These are phyloP conservation scores for Noctua janthe DNA, from an alignment of 2,888 invertebrate species.

Conservation along the genomic window DNA sequence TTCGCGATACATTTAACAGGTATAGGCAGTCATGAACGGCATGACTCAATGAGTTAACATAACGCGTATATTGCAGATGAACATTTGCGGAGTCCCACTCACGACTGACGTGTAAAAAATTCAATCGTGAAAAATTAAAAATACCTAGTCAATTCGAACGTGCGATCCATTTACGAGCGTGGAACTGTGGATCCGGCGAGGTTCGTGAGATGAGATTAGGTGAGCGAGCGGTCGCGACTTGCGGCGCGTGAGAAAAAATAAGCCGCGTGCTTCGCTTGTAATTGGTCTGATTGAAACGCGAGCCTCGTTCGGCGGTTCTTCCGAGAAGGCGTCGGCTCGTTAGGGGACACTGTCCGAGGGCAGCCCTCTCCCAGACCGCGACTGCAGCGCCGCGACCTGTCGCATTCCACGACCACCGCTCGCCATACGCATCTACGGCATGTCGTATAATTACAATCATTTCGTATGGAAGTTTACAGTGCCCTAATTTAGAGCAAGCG, in stretches of 20 bases:
- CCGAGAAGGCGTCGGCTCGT: slow-evolving; percentile 86
- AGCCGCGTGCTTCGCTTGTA: slow-evolving; percentile 84
- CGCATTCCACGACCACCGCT: slow-evolving; percentile 73
- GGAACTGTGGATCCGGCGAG: slow-evolving; percentile 50
- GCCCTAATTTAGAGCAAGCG: slow-evolving; percentile 49
- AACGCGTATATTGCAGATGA: slow-evolving; percentile 59
- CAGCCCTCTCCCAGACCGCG: slow-evolving; percentile 71
- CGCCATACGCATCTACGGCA: slow-evolving; percentile 57
- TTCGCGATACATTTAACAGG: slow-evolving; percentile 43
- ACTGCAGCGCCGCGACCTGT: slow-evolving; percentile 65
- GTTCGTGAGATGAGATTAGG: slow-evolving; percentile 69
- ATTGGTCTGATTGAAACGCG: slow-evolving; percentile 90
- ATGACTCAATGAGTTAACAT: slow-evolving; percentile 63
- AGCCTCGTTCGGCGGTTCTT: slow-evolving; percentile 82
- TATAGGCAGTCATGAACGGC: slow-evolving; percentile 41
- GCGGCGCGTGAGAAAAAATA: slow-evolving; percentile 83
- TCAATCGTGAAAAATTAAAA: slow-evolving; percentile 72
- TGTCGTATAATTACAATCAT: slow-evolving; percentile 63
- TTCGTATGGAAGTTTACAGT: slow-evolving; percentile 46
- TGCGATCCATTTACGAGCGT: slow-evolving; percentile 72
- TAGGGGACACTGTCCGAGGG: slow-evolving; percentile 84
- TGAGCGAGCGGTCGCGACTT: slow-evolving; percentile 55
- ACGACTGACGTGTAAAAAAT: slow-evolving; percentile 69
- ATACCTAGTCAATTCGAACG: slow-evolving; percentile 70
- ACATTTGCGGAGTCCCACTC: slow-evolving; percentile 56